Evolutionary conservation across 2,113 vertebrate species (phyloP).

Genomic region (Urocolius indicus): DNA sequence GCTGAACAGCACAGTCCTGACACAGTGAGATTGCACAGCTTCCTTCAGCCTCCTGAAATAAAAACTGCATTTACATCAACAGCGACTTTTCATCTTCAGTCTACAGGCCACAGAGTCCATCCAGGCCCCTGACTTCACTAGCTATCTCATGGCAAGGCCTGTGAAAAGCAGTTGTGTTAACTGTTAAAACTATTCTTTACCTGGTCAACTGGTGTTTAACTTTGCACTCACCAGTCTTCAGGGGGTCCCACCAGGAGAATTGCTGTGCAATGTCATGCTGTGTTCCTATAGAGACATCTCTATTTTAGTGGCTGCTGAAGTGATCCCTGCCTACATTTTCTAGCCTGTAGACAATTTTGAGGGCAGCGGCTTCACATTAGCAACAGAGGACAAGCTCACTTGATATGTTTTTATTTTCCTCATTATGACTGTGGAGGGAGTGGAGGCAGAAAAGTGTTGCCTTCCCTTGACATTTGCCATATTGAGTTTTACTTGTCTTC

Average conservation of each 20-base stretch:
- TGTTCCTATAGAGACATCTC: background rate
- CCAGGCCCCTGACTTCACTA: background rate
- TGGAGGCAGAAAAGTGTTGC: background rate
- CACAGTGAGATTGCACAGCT: accelerated
- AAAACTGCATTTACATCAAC: background rate
- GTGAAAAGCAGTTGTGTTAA: background rate
- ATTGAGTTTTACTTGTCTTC: background rate
- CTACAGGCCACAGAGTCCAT: background rate
- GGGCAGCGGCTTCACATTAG: background rate
- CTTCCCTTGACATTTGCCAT: background rate
- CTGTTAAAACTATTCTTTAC: background rate
- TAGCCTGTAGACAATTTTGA: background rate
- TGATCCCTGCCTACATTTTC: background rate
- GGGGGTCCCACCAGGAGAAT: background rate
- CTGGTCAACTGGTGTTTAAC: background rate
- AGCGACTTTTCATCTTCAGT: background rate
- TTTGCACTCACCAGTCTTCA: background rate
- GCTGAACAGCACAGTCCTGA: background rate
- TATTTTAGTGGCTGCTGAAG: background rate
- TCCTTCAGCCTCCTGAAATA: background rate
- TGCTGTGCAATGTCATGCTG: accelerated
- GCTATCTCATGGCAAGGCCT: background rate
- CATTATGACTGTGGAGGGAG: background rate
- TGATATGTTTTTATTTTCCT: background rate
- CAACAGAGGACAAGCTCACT: accelerated